These are phyloP conservation scores for Odocoileus hemionus DNA, from an alignment of 2,113 vertebrate genomes.

Conservation along the genomic window DNA sequence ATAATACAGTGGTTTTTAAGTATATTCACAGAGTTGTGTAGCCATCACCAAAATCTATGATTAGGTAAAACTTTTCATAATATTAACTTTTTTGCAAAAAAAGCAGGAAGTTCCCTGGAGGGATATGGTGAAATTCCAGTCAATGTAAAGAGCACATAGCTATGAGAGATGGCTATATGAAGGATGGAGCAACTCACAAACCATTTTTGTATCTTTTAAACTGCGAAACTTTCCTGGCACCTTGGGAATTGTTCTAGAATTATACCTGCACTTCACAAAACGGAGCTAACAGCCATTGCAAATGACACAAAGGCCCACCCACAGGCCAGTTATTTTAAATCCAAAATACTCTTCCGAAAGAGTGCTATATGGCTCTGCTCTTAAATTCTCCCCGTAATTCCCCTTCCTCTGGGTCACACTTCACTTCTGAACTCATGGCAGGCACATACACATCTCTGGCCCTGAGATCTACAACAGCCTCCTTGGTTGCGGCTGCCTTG, in stretches of 20 bases:
- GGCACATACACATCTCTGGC: not conserved
- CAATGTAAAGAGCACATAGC: not conserved
- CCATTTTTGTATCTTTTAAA: not conserved
- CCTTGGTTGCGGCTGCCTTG: not conserved
- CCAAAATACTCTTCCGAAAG: conserved; percentile 8
- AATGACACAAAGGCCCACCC: not conserved
- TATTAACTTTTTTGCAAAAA: not conserved
- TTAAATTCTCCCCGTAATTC: not conserved
- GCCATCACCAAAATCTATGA: not conserved
- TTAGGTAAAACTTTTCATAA: not conserved
- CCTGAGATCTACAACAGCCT: conserved; percentile 32
- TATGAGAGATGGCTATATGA: not conserved
- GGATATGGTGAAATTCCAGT: not conserved
- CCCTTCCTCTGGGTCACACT: conserved; percentile 62
- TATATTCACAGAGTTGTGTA: not conserved
- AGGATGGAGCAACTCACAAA: not conserved
- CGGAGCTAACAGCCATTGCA: not conserved
- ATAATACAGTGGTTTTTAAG: not conserved
- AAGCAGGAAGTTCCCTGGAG: not conserved
- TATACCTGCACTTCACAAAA: not conserved
- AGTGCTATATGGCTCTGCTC: conserved; percentile 24
- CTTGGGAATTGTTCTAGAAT: not conserved
- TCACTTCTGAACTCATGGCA: conserved; percentile 21
- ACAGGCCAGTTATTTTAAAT: not conserved
- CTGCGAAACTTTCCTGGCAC: not conserved